Conservation (phyloP, 2,113 vertebrate species). For the Podarcis muralis region DNA sequence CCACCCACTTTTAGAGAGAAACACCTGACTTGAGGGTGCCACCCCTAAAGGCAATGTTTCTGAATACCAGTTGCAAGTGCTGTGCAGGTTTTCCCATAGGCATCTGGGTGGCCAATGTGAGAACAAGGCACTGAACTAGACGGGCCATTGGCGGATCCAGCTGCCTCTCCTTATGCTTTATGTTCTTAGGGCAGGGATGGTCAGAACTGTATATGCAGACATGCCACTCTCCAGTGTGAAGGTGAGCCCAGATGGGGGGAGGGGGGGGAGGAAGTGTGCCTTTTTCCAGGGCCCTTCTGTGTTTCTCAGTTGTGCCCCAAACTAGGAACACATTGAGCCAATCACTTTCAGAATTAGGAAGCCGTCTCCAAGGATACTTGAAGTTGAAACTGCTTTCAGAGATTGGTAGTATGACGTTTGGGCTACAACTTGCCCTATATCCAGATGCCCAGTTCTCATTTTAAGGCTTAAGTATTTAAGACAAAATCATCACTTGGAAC, state of each 20-base stretch:
- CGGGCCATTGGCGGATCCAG: too few relatives aligned
- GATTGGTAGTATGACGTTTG: not conserved
- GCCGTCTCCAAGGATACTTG: too few relatives aligned
- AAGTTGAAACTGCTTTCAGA: not conserved
- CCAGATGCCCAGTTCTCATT: not conserved
- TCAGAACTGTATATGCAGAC: not conserved
- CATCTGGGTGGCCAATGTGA: too few relatives aligned
- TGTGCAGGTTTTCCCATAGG: too few relatives aligned
- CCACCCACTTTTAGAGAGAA: not conserved
- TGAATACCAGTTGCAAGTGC: too few relatives aligned
- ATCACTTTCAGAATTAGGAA: not conserved
- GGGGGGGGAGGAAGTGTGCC: not conserved
- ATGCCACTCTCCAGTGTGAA: not conserved
- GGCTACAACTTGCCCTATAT: not conserved
- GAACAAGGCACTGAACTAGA: too few relatives aligned
- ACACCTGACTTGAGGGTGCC: not conserved
- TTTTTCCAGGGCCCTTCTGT: not conserved
- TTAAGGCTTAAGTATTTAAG: not conserved
- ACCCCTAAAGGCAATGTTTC: too few relatives aligned
- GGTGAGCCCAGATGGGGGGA: not conserved
- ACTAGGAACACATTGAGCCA: not conserved
- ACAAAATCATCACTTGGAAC: not conserved
- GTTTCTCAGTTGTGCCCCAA: not conserved
- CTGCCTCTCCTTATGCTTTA: too few relatives aligned
- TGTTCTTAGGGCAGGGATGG: too few relatives aligned